Evolutionary conservation across 1,140 invertebrate genomes (phyloP).

Genomic region (Mamestra configurata): DNA sequence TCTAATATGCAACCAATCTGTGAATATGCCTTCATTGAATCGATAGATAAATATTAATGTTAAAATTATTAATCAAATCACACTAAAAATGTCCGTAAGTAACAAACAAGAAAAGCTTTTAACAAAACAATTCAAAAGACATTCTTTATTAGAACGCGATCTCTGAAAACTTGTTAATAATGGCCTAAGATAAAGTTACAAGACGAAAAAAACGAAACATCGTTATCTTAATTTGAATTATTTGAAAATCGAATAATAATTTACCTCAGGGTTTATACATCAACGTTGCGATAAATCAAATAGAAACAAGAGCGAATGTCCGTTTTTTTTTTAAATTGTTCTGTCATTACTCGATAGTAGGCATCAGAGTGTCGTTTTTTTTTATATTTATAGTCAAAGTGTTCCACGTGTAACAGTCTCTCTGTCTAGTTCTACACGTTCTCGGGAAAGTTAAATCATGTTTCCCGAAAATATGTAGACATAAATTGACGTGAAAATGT

Average conservation of each 20-base stretch:
- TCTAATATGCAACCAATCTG: too few species aligned
- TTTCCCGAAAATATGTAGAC: background rate
- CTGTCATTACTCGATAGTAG: conserved; percentile 29
- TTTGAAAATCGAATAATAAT: conserved; percentile 41
- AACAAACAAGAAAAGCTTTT: conserved; percentile 10
- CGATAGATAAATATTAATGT: too few species aligned
- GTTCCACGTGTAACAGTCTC: too few species aligned
- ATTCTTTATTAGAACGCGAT: too few species aligned
- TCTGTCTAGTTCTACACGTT: background rate
- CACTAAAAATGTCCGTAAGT: too few species aligned
- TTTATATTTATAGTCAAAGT: too few species aligned
- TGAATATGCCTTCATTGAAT: too few species aligned
- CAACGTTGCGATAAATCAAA: conserved; percentile 25
- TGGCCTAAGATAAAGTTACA: conserved; percentile 16
- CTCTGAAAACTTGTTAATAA: conserved; percentile 29
- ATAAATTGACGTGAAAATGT: background rate
- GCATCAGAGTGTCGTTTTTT: too few species aligned
- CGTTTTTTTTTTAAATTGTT: conserved; percentile 6
- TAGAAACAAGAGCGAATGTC: background rate
- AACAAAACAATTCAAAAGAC: background rate
- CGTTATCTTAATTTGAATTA: conserved; percentile 44
- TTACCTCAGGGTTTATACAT: background rate
- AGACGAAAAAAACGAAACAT: conserved; percentile 4
- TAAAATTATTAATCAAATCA: too few species aligned
- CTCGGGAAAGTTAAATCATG: background rate